phyloP scores from a whole-genome alignment of 2,888 invertebrate species.

The Malacosoma neustria region DNA sequence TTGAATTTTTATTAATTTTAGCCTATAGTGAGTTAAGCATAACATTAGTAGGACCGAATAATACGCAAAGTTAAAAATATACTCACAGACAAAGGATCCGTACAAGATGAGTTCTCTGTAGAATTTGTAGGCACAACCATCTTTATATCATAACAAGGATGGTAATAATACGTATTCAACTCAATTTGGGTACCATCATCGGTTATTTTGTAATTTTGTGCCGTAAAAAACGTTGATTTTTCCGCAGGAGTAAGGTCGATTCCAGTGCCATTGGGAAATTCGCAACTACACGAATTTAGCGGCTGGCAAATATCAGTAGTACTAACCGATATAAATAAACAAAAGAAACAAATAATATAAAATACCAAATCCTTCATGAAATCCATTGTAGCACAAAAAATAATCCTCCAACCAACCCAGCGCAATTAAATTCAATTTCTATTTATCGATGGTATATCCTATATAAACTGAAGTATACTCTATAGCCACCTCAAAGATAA shows the following conservation, averaged over 20 bases:
- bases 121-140: constrained; percentile 21
- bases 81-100: constrained; percentile 41
- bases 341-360: constrained; percentile 20
- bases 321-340: constrained; percentile 17
- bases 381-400: constrained; percentile 20
- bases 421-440: not conserved
- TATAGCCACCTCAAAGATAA: no score
- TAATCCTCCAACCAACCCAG: constrained; percentile 2
- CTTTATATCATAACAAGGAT: constrained; percentile 49
- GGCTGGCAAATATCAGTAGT: constrained; percentile 42
- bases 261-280: constrained; percentile 64
- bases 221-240: constrained; percentile 34
- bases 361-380: constrained; percentile 16
- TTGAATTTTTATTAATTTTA: no score
- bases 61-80: constrained; percentile 9
- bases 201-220: constrained; percentile 28
- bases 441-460: not conserved
- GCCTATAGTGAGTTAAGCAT: no score
- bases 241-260: constrained; percentile 49
- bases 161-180: constrained; percentile 48
- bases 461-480: not conserved
- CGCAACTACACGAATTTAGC: constrained; percentile 52
- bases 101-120: constrained; percentile 27
- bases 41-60: no score
- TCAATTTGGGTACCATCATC: constrained; percentile 26